These are phyloP conservation scores for Frankliniella fusca DNA, from an alignment of 2,888 invertebrate species.

Conservation along the genomic window DNA sequence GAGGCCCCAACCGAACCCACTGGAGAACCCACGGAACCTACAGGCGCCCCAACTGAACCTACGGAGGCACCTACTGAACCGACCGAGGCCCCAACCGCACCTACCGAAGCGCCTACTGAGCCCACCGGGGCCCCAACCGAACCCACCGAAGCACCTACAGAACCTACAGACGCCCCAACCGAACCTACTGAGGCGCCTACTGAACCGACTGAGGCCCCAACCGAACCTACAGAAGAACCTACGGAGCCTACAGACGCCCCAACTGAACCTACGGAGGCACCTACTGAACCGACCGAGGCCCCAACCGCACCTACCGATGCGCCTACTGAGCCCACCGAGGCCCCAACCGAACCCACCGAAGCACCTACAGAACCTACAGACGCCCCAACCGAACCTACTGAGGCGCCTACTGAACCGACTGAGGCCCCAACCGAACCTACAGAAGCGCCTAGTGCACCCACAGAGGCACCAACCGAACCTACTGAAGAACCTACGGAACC, in stretches of 20 bases:
- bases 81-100: neutral
- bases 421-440: neutral
- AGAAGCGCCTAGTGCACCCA: neutral
- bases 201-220: neutral
- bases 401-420: neutral
- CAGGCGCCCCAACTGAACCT: neutral
- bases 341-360: neutral
- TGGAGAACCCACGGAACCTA: neutral
- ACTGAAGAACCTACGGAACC: conserved; percentile 26
- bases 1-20: neutral
- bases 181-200: neutral
- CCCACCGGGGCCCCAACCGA: neutral
- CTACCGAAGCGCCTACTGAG: neutral
- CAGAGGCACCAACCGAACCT: neutral
- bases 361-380: neutral
- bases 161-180: neutral
- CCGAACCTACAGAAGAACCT: neutral
- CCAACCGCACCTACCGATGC: neutral
- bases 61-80: neutral
- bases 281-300: neutral
- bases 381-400: neutral
- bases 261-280: neutral
- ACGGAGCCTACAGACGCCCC: neutral
- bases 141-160: neutral
- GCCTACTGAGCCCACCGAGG: neutral